Base-by-base conservation (phyloP, 2,113 vertebrate genomes). In the Leptocoma aspasia region DNA sequence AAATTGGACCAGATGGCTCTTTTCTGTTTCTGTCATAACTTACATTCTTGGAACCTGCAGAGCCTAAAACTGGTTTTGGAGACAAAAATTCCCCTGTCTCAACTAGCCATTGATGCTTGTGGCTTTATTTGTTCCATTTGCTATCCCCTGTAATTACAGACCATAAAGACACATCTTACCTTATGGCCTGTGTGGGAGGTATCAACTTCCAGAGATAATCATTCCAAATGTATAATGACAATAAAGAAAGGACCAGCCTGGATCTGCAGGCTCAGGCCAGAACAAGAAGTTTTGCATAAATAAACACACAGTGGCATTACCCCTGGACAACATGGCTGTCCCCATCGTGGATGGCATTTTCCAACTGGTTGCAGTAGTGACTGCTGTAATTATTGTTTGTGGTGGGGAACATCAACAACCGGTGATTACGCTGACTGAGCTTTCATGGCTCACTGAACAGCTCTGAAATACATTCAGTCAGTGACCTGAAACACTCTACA, bases 1-100 rank as follows among this genome's bases (percentile, higher is more conserved):
- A 86, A 95, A 96, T 70, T 88, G 77, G 61, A 89, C 92, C 96
- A 96, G 96, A 95, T 96, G 95, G 91, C 65, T 68, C 60, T 92
- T 86, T 86, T 94, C 86, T 87, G 53, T 89, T 91, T 90, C 75
- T 86, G 86, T 76, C 84, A 61, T 96, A 95, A 88, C 69, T 95
- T 95, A 92, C n/a, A 53, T 92, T 94, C 92, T 90, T 96, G 92
- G 89, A 95, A 92, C 72, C 78, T 83, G 68, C 52, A 72, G 56
- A 96, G 79, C 41, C 73, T 82, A 91, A 96, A 96, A 94, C 90
- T 82, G 68, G 65, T 87, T 91, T 89, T 87, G 82, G 82, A 94
- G 59, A 81, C 71, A 94, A 91, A 96, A 95, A 85, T 41, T 80
- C 31, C 44, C 60, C 39, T 22, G 1, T 89, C 83, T 95, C 85